A percentile compares a stretch with the other conserved stretches of the same genome.
Evolutionary conservation across 23 tunicate species (phyloP).

Genomic region (Botrylloides violaceus): DNA sequence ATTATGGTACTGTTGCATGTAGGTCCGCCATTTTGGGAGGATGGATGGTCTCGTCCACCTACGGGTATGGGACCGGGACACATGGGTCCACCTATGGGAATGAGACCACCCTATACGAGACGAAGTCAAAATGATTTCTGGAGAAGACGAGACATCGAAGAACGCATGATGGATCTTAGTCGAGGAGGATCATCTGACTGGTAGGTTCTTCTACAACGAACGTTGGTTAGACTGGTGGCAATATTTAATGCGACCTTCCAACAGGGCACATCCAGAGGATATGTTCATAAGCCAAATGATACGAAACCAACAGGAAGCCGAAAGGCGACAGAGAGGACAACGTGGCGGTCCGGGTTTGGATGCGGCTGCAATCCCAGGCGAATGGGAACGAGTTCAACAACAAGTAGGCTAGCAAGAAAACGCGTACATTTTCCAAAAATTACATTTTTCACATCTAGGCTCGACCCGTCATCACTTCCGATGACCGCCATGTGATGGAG

Average conservation of each 20-base stretch:
- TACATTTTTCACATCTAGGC: conserved; percentile 8
- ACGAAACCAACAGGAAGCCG: conserved; percentile 83
- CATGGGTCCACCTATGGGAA: conserved; percentile 10
- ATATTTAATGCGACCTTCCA: too few species aligned
- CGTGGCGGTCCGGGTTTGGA: conserved; percentile 14
- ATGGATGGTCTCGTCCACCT: background rate
- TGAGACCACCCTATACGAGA: conserved; percentile 13
- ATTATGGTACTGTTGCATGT: background rate
- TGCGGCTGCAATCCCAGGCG: conserved; percentile 52
- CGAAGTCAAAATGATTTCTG: conserved; percentile 36
- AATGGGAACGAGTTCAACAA: conserved; percentile 41
- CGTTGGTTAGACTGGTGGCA: too few species aligned
- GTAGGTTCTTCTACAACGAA: conserved; percentile 19
- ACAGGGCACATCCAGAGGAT: conserved; percentile 70
- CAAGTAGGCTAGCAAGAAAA: conserved; percentile 18
- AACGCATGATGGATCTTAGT: conserved; percentile 62
- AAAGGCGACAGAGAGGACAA: conserved; percentile 1
- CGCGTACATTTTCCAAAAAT: background rate
- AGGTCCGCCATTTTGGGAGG: conserved; percentile 21
- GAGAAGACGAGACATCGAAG: conserved; percentile 66
- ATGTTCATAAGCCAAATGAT: conserved; percentile 83
- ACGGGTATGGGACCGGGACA: background rate
- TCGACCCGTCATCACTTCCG: conserved; percentile 59
- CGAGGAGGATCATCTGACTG: conserved; percentile 16
- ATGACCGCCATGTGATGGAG: conserved; percentile 80